These are phyloP conservation scores for Phalacrocorax carbo DNA, from an alignment of 2,113 vertebrate species.

Conservation along the genomic window DNA sequence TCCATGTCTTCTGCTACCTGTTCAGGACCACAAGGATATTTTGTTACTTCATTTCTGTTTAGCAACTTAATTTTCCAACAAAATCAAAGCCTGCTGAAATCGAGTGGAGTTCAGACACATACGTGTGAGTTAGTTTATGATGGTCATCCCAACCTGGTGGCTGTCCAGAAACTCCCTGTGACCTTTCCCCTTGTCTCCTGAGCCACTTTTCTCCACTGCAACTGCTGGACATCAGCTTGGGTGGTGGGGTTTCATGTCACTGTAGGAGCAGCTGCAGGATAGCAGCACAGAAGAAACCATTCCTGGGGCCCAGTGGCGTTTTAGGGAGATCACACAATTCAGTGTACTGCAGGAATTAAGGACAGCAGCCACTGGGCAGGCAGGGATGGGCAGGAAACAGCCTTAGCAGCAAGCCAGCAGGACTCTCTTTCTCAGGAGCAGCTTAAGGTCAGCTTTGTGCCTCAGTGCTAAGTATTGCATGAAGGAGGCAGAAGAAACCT, in stretches of 20 bases:
- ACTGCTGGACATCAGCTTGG: not conserved
- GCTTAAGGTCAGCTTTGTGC: not conserved
- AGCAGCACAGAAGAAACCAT: not conserved
- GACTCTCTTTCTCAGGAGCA: not conserved
- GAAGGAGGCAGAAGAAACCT: not conserved
- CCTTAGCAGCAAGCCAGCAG: not conserved
- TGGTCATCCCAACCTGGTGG: not conserved
- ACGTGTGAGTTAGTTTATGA: accelerated
- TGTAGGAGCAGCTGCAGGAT: not conserved
- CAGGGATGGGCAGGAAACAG: not conserved
- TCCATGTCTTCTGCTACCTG: not conserved
- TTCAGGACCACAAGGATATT: not conserved
- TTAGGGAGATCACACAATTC: not conserved
- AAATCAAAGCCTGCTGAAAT: not conserved
- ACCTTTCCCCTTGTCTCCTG: not conserved
- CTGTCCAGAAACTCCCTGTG: not conserved
- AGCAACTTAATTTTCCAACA: not conserved
- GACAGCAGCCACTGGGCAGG: not conserved
- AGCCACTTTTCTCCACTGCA: not conserved
- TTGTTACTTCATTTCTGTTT: not conserved
- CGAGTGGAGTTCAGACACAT: not conserved
- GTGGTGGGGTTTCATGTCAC: not conserved
- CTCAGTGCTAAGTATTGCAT: not conserved
- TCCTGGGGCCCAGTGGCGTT: not conserved
- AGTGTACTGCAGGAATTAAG: not conserved